Percentiles rank a stretch among this genome's conserved stretches.
phyloP scores from a whole-genome alignment of 1,140 invertebrate genomes.

The Neodiprion pinetum region DNA sequence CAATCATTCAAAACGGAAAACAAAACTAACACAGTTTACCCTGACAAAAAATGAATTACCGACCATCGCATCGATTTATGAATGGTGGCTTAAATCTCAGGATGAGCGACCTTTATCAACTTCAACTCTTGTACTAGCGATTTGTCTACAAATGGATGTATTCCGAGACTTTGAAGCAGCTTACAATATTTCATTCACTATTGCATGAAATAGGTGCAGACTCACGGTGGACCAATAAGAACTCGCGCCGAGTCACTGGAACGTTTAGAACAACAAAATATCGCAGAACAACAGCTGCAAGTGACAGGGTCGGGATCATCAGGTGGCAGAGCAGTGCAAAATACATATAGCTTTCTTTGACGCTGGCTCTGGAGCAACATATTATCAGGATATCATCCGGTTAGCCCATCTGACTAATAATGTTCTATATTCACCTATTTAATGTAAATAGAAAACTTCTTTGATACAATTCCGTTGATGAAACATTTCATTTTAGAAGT shows the following conservation, averaged over 20 bases:
- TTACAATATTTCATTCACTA: neutral
- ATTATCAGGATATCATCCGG: slow-evolving; percentile 44
- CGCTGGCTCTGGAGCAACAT: slow-evolving; percentile 52
- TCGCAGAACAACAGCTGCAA: slow-evolving; percentile 48
- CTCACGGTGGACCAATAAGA: slow-evolving; percentile 73
- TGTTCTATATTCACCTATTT: neutral
- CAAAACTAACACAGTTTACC: too few species aligned
- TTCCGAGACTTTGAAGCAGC: neutral
- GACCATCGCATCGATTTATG: too few species aligned
- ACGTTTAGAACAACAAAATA: slow-evolving; percentile 64
- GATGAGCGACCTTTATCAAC: too few species aligned
- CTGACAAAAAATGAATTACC: too few species aligned
- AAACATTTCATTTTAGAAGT: too few species aligned
- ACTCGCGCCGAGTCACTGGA: slow-evolving; percentile 73
- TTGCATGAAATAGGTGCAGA: slow-evolving; percentile 54
- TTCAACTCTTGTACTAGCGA: neutral
- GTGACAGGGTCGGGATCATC: slow-evolving; percentile 56
- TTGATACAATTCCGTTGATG: too few species aligned
- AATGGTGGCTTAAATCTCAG: too few species aligned
- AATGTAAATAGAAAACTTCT: neutral
- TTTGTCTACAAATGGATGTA: neutral
- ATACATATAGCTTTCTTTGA: slow-evolving; percentile 79
- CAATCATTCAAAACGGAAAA: too few species aligned
- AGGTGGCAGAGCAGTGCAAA: slow-evolving; percentile 71
- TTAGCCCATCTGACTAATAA: slow-evolving; percentile 47